Percentiles rank a stretch among this genome's conserved stretches.
Conservation (phyloP, 2,797 vertebrate genomes). For the Myripristis murdjan region DNA sequence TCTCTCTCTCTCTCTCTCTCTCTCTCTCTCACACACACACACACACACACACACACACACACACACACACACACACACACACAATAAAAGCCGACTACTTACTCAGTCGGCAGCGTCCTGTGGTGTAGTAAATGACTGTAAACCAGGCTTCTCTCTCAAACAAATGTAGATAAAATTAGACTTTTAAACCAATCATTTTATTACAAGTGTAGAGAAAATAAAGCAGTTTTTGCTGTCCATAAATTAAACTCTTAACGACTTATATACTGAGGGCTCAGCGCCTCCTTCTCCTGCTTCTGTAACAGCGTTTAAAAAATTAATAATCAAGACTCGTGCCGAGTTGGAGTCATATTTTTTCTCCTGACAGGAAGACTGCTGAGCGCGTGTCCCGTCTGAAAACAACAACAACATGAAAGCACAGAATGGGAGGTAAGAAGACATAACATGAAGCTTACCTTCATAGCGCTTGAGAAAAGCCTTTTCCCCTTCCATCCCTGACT, state of each 20-base stretch:
- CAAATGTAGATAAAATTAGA: too few species aligned
- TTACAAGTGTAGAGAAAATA: neutral
- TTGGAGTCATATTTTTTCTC: constrained; percentile 24
- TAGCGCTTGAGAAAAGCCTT: constrained; percentile 43
- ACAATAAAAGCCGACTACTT: too few species aligned
- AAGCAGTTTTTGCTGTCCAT: neutral
- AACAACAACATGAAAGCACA: too few species aligned
- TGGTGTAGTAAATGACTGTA: too few species aligned
- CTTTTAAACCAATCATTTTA: too few species aligned
- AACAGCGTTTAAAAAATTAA: constrained; percentile 57
- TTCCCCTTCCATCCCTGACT: constrained; percentile 69
- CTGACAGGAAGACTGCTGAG: constrained; percentile 2
- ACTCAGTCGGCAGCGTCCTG: too few species aligned
- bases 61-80: too few species aligned
- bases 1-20: too few species aligned
- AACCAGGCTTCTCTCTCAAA: too few species aligned
- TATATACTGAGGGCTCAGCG: constrained; percentile 2
- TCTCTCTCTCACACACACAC: constrained; percentile 4
- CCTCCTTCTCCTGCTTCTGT: constrained; percentile 21
- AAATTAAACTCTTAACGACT: neutral
- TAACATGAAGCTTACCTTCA: constrained; percentile 72
- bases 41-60: too few species aligned
- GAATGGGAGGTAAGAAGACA: neutral
- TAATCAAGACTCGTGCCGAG: constrained; percentile 44
- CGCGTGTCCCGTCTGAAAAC: neutral